These are phyloP conservation scores for Spialia ferax DNA, from an alignment of 2,888 invertebrate species.

Conservation along the genomic window DNA sequence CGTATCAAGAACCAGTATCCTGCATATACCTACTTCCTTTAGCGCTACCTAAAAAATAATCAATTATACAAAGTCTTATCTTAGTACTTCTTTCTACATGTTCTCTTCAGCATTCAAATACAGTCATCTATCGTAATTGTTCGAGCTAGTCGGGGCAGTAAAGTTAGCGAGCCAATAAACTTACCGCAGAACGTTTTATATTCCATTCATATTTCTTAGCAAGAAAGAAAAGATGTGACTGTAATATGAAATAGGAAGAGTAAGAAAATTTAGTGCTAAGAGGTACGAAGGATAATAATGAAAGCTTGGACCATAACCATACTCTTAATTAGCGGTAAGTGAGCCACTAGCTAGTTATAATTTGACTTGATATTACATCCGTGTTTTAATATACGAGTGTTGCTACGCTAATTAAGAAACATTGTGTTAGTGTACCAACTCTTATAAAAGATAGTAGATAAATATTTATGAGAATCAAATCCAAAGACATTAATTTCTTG, in stretches of 20 bases:
- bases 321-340: constrained; percentile 47
- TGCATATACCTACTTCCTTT: too few relatives aligned
- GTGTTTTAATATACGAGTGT: neutral
- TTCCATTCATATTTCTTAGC: constrained; percentile 35
- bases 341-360: constrained; percentile 7
- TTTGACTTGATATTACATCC: neutral
- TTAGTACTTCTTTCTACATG: too few relatives aligned
- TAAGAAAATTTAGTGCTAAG: constrained; percentile 26
- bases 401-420: too few relatives aligned
- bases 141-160: neutral
- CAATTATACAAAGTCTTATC: too few relatives aligned
- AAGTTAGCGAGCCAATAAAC: constrained; percentile 42
- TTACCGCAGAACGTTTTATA: constrained; percentile 37
- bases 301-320: constrained; percentile 42
- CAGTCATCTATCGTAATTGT: too few relatives aligned
- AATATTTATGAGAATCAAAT: too few relatives aligned
- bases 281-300: constrained; percentile 37
- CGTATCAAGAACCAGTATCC: too few relatives aligned
- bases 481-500: too few relatives aligned
- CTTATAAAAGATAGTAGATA: too few relatives aligned
- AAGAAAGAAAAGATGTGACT: constrained; percentile 43
- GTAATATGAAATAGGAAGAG: constrained; percentile 43
- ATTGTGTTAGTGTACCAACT: too few relatives aligned
- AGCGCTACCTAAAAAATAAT: too few relatives aligned
- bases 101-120: too few relatives aligned